phyloP scores from a whole-genome alignment of 2,113 vertebrate genomes.

The Carassius auratus region DNA sequence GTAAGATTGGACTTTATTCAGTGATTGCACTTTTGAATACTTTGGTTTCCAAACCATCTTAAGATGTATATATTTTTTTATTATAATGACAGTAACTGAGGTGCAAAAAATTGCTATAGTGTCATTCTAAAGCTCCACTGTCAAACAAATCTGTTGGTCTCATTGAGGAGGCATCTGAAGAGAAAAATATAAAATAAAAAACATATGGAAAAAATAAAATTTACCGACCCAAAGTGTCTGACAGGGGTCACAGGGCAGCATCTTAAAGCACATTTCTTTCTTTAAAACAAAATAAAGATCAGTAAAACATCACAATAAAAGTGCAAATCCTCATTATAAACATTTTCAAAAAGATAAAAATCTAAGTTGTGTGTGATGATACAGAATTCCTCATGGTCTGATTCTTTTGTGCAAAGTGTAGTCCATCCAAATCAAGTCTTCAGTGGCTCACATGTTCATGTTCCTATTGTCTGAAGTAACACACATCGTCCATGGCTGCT shows the following conservation, averaged over 20 bases:
- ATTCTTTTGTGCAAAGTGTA: conserved; percentile 66
- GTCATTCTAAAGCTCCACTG: neutral
- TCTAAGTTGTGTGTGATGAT: conserved; percentile 18
- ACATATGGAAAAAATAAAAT: neutral
- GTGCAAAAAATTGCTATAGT: neutral
- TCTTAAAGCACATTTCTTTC: neutral
- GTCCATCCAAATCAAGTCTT: neutral
- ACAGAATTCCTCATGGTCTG: conserved; percentile 51
- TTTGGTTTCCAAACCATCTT: conserved; percentile 13
- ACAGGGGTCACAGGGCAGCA: neutral
- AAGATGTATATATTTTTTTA: neutral
- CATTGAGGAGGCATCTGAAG: neutral
- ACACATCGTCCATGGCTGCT: conserved; percentile 69
- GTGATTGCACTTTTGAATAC: neutral
- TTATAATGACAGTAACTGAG: neutral
- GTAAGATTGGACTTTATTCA: neutral
- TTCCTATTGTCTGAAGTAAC: conserved; percentile 59
- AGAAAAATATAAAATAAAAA: neutral
- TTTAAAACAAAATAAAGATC: neutral
- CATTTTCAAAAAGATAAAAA: conserved; percentile 18
- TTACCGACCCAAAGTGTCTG: neutral
- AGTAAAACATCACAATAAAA: conserved; percentile 23
- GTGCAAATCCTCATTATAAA: conserved; percentile 13
- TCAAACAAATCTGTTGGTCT: neutral
- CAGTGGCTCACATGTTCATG: neutral